Conservation (phyloP, 2,113 vertebrate genomes). For the Melanotaenia duboulayi region DNA sequence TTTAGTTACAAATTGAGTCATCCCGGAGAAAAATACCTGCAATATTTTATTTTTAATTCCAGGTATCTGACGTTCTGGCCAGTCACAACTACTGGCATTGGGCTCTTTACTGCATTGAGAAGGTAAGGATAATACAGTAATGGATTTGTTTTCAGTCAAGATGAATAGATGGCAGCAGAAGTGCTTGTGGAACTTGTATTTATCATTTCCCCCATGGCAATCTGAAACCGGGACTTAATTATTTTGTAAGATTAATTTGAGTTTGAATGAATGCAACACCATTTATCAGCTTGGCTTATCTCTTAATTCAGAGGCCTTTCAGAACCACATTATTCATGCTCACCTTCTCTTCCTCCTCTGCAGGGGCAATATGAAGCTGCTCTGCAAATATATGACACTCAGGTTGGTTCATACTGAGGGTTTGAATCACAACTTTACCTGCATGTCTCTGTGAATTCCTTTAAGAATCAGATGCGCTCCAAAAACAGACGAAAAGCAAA, state of each 20-base stretch:
- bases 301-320: conserved; percentile 29
- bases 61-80: conserved; percentile 89
- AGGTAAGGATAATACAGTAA: conserved; percentile 83
- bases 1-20: background rate
- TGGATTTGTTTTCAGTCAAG: conserved; percentile 56
- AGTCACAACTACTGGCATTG: conserved; percentile 99
- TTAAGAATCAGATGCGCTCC: background rate
- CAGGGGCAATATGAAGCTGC: conserved; percentile 94
- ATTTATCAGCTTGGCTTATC: conserved; percentile 40
- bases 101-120: conserved; percentile 92
- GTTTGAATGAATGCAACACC: conserved; percentile 47
- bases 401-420: conserved; percentile 82
- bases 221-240: conserved; percentile 67
- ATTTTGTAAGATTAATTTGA: conserved; percentile 67
- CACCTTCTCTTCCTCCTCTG: conserved; percentile 36
- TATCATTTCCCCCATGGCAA: conserved; percentile 54
- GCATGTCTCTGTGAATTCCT: background rate
- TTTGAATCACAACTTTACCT: conserved; percentile 6
- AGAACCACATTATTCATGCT: conserved; percentile 21
- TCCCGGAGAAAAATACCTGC: background rate
- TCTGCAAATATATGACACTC: conserved; percentile 88
- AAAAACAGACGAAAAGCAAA: conserved; percentile 42
- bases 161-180: conserved; percentile 35
- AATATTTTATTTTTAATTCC: conserved; percentile 47
- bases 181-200: conserved; percentile 52